Base-by-base conservation (phyloP, 2,113 vertebrate species). In the Pipa parva region DNA sequence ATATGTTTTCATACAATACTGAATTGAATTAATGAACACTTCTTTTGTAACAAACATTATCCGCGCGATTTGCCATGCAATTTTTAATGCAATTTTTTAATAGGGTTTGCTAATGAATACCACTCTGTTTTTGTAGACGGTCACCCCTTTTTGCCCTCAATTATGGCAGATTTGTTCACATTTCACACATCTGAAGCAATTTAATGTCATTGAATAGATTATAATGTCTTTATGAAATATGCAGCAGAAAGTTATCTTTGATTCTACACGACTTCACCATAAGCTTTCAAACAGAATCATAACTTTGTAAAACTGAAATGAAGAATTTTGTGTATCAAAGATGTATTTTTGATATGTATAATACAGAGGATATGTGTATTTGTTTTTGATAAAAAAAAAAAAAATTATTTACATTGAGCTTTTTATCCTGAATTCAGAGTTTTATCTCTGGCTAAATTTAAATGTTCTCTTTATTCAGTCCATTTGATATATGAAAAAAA, bases 181-280 rank as follows among this genome's bases (percentile, higher is more conserved):
- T 28, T 69, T 65, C 58, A 55, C 72, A 61, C 26, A 42, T 60
- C 72, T 77, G 29, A 49, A 59, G 24, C 7, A 58, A 68, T 18
- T 67, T 63, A 71, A 48, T 57, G 24, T 64, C 39, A 27, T 60
- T 39, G 58, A 56, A 15, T 48, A 55, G 63, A 62, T 50, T 58
- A 74, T 73, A 49, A 77, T 75, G 63, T 51, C 74, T 74, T 64
- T 29, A 63, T 71, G 27, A 31, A 68, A 71, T 73, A 78, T 57
- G 45, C 57, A 55, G 57, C 22, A 59, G 24, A 59, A 68, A 37
- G 39, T 52, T 51, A 6, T 45, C 66, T 70, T 70, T 70, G 66
- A 61, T 70, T 70, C 36, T 51, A 42, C 20, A 54, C 8, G 27
- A 24, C 59, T 22, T 59, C 27, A 39, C 57, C 58, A 61, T 45